Conservation (phyloP, 2,113 vertebrate species). For the Hyla sarda region DNA sequence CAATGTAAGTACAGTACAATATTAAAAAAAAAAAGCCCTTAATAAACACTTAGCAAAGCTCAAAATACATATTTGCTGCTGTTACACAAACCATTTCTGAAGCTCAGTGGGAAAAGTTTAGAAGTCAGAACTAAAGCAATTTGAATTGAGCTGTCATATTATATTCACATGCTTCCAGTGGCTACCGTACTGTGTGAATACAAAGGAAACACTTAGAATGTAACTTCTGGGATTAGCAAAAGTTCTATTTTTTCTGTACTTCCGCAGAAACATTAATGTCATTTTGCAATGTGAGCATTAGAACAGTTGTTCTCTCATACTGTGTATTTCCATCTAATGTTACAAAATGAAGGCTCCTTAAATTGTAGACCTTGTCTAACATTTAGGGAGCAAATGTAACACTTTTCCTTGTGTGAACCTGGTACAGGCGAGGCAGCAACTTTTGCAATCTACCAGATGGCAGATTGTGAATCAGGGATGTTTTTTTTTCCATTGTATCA, state of each 20-base stretch:
- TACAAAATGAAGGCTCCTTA: background rate
- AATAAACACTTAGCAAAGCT: slow-evolving; percentile 51
- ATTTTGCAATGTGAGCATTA: slow-evolving; percentile 4
- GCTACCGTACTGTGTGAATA: slow-evolving; percentile 19
- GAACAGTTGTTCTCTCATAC: background rate
- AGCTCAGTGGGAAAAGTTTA: slow-evolving; percentile 54
- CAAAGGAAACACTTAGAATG: slow-evolving; percentile 53
- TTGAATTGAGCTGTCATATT: slow-evolving; percentile 54
- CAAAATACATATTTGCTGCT: slow-evolving; percentile 40
- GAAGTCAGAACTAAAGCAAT: slow-evolving; percentile 49
- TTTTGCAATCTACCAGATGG: background rate
- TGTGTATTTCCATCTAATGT: background rate
- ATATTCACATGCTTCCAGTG: slow-evolving; percentile 35
- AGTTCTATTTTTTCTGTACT: slow-evolving; percentile 1
- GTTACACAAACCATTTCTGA: slow-evolving; percentile 43
- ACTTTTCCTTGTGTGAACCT: background rate
- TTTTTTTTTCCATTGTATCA: background rate
- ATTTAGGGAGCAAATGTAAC: background rate
- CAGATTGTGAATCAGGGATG: background rate
- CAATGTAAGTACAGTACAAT: slow-evolving; percentile 22
- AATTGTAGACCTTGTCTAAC: background rate
- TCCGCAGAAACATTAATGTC: slow-evolving; percentile 26
- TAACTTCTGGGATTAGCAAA: slow-evolving; percentile 47
- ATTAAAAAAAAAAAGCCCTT: slow-evolving; percentile 59
- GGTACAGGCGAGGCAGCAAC: background rate